Percentiles rank a stretch among this genome's conserved stretches.
phyloP scores from a whole-genome alignment of 2,113 vertebrate genomes.

The Myxocyprinus asiaticus region DNA sequence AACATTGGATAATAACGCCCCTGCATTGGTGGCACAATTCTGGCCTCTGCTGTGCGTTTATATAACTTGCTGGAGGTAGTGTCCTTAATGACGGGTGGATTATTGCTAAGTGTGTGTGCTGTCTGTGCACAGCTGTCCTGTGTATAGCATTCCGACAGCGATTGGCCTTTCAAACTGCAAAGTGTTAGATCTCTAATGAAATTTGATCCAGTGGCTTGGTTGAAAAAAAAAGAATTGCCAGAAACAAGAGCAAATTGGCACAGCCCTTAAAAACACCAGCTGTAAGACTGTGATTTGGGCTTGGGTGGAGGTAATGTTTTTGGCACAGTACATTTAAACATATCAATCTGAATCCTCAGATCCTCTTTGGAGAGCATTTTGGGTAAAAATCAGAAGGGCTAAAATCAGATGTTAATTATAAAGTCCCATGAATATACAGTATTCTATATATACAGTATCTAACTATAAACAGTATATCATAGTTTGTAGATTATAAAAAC shows the following conservation, averaged over 20 bases:
- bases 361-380: not conserved
- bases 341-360: not conserved
- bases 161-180: not conserved
- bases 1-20: not conserved
- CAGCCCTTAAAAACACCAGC: not conserved
- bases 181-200: conserved; percentile 8
- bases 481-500: too few relatives aligned
- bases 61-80: not conserved
- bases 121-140: not conserved
- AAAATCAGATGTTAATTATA: too few relatives aligned
- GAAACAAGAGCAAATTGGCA: not conserved
- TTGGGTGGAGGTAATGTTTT: not conserved
- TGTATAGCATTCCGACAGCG: not conserved
- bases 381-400: not conserved
- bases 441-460: too few relatives aligned
- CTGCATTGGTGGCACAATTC: not conserved
- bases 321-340: not conserved
- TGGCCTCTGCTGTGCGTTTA: not conserved
- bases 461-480: too few relatives aligned
- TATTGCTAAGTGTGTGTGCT: not conserved
- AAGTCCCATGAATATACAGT: too few relatives aligned
- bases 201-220: not conserved
- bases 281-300: not conserved
- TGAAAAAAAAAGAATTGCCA: not conserved
- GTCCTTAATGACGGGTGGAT: not conserved